Evolutionary conservation across 2,113 vertebrate species (phyloP).

Genomic region (Apodemus speciosus): DNA sequence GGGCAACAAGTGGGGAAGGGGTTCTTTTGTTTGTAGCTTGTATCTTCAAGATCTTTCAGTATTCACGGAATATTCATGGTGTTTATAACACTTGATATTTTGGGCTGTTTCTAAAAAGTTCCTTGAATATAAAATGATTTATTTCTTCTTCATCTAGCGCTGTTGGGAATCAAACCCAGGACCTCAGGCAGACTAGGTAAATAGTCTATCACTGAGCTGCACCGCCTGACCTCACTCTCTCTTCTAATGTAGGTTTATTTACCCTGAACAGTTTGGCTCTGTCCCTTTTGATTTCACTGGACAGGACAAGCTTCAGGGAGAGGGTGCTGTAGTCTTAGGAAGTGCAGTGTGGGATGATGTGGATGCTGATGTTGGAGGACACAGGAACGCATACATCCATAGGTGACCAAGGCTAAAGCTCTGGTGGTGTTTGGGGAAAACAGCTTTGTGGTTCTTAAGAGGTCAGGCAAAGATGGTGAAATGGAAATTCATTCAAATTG

Average conservation of each 20-base stretch:
- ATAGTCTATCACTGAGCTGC: not conserved
- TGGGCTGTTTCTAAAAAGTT: not conserved
- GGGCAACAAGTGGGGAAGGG: not conserved
- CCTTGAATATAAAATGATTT: conserved; percentile 11
- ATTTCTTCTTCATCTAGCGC: not conserved
- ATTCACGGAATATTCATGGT: not conserved
- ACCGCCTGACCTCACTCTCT: not conserved
- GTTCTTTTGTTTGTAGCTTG: not conserved
- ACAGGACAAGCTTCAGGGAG: not conserved
- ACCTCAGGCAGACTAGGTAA: not conserved
- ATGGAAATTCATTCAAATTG: not conserved
- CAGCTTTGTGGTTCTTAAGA: not conserved
- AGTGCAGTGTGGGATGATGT: not conserved
- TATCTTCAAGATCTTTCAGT: not conserved
- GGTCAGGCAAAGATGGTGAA: not conserved
- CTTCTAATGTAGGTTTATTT: not conserved
- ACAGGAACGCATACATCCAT: not conserved
- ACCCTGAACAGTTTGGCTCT: not conserved
- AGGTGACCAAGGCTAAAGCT: not conserved
- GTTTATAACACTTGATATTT: not conserved
- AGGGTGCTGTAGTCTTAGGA: not conserved
- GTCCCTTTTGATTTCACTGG: conserved; percentile 26
- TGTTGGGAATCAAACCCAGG: not conserved
- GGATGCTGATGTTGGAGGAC: not conserved
- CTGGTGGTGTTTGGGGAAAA: not conserved